Conservation (phyloP, 2,888 invertebrate genomes). For the Papilio demoleus region DNA sequence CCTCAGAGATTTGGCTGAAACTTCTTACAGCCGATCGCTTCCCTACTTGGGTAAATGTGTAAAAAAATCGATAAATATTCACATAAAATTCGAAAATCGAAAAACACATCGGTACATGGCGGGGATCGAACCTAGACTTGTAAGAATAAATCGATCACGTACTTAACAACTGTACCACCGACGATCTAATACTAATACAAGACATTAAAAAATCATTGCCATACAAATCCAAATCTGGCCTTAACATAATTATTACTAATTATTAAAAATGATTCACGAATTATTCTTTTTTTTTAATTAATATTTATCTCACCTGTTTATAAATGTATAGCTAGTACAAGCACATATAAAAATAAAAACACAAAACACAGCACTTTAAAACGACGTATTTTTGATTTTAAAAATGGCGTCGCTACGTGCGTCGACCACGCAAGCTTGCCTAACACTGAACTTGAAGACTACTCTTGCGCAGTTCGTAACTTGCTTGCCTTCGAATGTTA, state of each 20-base stretch:
- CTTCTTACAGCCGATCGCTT: no score
- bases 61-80: no score
- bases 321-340: conserved; percentile 32
- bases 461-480: conserved; percentile 58
- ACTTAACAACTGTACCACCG: no score
- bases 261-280: conserved; percentile 19
- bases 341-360: conserved; percentile 45
- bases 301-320: conserved; percentile 31
- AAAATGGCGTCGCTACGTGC: conserved; percentile 51
- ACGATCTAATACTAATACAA: not conserved
- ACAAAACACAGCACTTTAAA: conserved; percentile 53
- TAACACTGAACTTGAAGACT: conserved; percentile 76
- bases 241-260: conserved; percentile 21
- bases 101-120: no score
- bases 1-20: no score
- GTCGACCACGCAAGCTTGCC: conserved; percentile 55
- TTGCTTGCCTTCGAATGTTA: conserved; percentile 59
- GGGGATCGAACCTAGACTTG: no score
- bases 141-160: no score
- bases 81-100: no score
- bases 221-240: conserved; percentile 28
- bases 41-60: no score
- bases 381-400: conserved; percentile 49
- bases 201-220: conserved; percentile 14
- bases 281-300: no score